These are phyloP conservation scores for Heliornis fulica DNA, from an alignment of 2,113 vertebrate species.

Conservation along the genomic window DNA sequence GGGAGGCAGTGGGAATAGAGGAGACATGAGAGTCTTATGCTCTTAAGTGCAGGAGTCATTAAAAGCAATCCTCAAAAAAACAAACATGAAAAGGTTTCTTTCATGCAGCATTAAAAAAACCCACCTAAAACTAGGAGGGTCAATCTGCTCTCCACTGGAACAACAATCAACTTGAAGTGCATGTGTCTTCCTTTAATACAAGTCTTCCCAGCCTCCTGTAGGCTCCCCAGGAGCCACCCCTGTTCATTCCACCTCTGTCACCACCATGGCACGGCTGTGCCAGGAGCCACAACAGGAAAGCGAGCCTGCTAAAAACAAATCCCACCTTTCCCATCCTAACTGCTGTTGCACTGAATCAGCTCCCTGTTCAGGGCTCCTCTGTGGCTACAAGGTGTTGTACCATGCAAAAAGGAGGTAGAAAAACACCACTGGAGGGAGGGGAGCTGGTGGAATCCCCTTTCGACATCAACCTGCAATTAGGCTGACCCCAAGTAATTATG, in stretches of 20 bases:
- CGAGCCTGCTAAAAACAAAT: not conserved
- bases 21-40: not conserved
- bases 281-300: not conserved
- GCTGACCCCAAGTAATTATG: not conserved
- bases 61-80: slow-evolving; percentile 15
- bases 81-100: slow-evolving; percentile 3
- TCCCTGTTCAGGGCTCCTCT: not conserved
- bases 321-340: not conserved
- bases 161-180: not conserved
- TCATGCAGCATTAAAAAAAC: not conserved
- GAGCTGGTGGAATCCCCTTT: not conserved
- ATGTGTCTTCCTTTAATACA: not conserved
- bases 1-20: not conserved
- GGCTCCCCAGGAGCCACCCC: not conserved
- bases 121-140: not conserved
- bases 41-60: not conserved
- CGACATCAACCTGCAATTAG: not conserved
- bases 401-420: not conserved
- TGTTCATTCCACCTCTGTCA: not conserved
- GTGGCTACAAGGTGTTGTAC: not conserved
- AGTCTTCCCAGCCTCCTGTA: not conserved
- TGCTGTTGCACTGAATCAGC: not conserved
- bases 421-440: not conserved
- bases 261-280: accelerated
- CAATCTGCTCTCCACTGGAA: not conserved